Base-by-base conservation (phyloP, 2,113 vertebrate genomes). In the Gasterosteus nipponicus region DNA sequence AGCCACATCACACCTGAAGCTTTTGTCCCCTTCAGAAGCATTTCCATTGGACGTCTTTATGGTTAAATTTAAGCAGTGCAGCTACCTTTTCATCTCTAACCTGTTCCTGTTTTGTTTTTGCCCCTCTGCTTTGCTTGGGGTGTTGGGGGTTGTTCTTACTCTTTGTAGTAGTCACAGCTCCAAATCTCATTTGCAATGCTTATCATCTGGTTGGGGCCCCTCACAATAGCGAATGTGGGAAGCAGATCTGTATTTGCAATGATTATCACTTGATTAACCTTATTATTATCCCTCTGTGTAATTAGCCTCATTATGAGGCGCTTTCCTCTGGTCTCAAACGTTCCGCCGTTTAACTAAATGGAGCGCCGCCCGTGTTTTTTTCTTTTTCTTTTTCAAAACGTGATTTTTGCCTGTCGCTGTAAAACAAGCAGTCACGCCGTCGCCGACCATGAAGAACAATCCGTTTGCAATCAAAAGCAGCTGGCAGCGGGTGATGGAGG, bases 201-300 rank as follows among this genome's bases (percentile, higher is more conserved):
- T 91, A 91, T 93, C 89, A 92, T 75, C 87, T n/a, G 82, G 85
- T 86, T 84, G 69, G 85, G 84, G 84, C 73, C 77, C 22, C 78
- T 86, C 89, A 92, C 90, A 87, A 91, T 90, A 90, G 89, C 91
- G 93, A 89, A 89, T 92, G 92, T 92, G 91, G 87, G 88, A 90
- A 92, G 92, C 91, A 92, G 92, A 92, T 90, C 64, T 46, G 71
- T 85, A 77, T 89, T 91, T 89, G 81, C 87, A 79, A 39, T 90
- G 90, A 91, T 91, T 86, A 91, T 93, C 87, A 69, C 91, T 85
- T 89, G 83, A 92, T 93, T 92, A 93, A 89, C 85, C 77, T 85
- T 82, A 76, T 78, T 82, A 64, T 89, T 89, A 90, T 92, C 85
- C 80, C 61, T 77, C 69, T 85, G 73, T 87, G 86, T 92, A 92